Evolutionary conservation across 2,797 vertebrate genomes (phyloP), one percentile per base, ranked within the genome.

Genomic region (Adelosebastes latens): DNA sequence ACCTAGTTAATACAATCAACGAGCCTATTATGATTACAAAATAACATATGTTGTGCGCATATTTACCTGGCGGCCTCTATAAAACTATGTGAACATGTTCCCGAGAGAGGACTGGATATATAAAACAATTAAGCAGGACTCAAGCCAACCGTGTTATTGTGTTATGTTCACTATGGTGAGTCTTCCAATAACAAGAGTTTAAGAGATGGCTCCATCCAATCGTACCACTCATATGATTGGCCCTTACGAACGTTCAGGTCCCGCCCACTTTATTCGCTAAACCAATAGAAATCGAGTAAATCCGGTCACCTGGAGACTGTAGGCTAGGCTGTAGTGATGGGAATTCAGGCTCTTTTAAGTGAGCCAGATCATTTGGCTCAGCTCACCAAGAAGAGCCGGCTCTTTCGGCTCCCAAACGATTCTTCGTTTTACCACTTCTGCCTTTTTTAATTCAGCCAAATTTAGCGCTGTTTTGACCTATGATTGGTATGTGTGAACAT

Each of bases 211-310:
- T 80, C 81, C 85, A 90, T 85, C 55, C 6, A 63, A 59, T 95
- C 93, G 83, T 68, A 83, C 89, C 92, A 94, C 80, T 72, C 6
- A 77, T 49, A 0, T 63, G 69, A 94, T 85, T 93, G 91, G 93
- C 11, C 5, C 3, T 0, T 66, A 63, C 16, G 8, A 52, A 32
- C 2, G 3, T 10, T 46, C 3, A 6, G 39, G 25, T 10, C 0
- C 87, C 91, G 91, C 95, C 95, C 16, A 76, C 1, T 77, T 75
- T 58, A 0, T 3, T 1, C 1, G 1, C 16, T 1, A 68, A 75
- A 75, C 95, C 94, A 95, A 95, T 96, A 46, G 74, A 1, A 53
- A 66, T 14, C 3, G 1, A 31, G 18, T 1, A 49, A 67, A 67
- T 24, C 13, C 16, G 22, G 77, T 87, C 36, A 61, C 74, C 39